phyloP scores from a whole-genome alignment of 2,888 invertebrate genomes.

The Orthosia gracilis region DNA sequence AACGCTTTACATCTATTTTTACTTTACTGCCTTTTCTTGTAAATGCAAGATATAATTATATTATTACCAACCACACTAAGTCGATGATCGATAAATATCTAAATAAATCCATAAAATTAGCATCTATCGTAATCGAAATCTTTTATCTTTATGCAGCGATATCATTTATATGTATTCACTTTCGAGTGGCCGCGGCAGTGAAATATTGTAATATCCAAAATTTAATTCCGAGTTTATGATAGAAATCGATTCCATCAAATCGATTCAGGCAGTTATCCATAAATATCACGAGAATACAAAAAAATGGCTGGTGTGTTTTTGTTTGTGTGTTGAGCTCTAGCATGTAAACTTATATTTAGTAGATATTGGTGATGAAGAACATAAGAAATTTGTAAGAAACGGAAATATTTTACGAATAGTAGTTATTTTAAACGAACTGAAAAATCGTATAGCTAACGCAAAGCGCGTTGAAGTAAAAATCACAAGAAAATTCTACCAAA shows the following conservation, averaged over 20 bases:
- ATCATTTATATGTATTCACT: constrained; percentile 44
- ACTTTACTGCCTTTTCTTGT: constrained; percentile 22
- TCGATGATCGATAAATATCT: constrained; percentile 44
- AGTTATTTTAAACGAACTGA: not conserved
- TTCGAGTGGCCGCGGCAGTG: constrained; percentile 46
- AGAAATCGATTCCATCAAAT: constrained; percentile 56
- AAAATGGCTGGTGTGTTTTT: constrained; percentile 9
- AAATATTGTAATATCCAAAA: constrained; percentile 48
- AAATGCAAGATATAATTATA: constrained; percentile 6
- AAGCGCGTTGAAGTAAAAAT: not conserved
- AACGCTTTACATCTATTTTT: not conserved
- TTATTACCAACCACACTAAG: constrained; percentile 25
- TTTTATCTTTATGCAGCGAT: constrained; percentile 51
- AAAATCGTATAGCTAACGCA: too few species aligned
- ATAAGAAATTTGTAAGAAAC: not conserved
- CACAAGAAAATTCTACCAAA: not conserved
- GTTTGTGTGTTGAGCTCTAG: constrained; percentile 12
- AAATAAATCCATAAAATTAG: constrained; percentile 41
- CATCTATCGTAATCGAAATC: constrained; percentile 42
- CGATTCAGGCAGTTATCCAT: constrained; percentile 45
- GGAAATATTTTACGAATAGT: not conserved
- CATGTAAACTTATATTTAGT: not conserved
- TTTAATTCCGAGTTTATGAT: constrained; percentile 49
- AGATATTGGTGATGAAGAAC: not conserved
- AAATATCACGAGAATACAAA: constrained; percentile 35